Evolutionary conservation across 1,140 invertebrate species (phyloP).

Genomic region (Ridgeia piscesae): DNA sequence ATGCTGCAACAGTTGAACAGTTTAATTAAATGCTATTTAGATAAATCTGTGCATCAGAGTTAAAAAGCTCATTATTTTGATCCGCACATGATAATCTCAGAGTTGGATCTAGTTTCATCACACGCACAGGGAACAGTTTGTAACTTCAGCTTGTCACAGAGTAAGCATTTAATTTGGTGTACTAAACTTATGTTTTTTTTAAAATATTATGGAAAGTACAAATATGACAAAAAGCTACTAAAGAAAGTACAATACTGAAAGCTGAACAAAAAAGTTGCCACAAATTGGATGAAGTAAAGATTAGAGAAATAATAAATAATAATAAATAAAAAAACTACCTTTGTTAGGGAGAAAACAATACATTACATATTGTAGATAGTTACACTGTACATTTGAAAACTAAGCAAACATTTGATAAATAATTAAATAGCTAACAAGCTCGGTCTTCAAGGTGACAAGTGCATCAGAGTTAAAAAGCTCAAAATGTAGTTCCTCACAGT

Average conservation of each 20-base stretch:
- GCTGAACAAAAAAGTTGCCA: too few relatives aligned
- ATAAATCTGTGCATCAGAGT: constrained; percentile 9
- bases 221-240: neutral
- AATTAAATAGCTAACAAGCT: too few relatives aligned
- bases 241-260: too few relatives aligned
- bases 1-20: neutral
- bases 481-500: constrained; percentile 17
- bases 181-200: neutral
- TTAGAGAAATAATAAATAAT: too few relatives aligned
- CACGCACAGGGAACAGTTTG: neutral
- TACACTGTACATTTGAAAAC: too few relatives aligned
- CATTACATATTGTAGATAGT: too few relatives aligned
- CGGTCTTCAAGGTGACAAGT: neutral
- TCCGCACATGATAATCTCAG: constrained; percentile 10
- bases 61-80: constrained; percentile 29
- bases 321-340: too few relatives aligned
- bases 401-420: too few relatives aligned
- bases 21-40: neutral
- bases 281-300: too few relatives aligned
- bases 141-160: too few relatives aligned
- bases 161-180: neutral
- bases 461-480: constrained; percentile 22
- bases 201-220: neutral
- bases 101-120: constrained; percentile 9
- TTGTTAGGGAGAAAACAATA: too few relatives aligned